Evolutionary conservation across 2,113 vertebrate genomes (phyloP).

Genomic region (Callipepla squamata): DNA sequence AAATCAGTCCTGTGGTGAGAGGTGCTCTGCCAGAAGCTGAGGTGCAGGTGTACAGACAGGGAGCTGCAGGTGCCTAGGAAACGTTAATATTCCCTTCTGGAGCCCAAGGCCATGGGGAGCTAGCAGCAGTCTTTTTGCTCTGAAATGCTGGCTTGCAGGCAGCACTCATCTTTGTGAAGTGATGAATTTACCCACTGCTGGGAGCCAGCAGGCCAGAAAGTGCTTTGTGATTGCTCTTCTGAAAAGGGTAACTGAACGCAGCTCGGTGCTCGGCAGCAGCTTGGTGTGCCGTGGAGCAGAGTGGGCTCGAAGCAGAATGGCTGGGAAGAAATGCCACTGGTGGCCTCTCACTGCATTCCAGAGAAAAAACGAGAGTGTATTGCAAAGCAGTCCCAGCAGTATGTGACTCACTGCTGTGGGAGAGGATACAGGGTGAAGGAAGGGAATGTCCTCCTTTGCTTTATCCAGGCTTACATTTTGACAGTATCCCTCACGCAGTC

Average conservation of each 20-base stretch:
- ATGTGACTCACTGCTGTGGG: neutral
- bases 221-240: constrained; percentile 5
- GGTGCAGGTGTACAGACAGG: constrained; percentile 41
- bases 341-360: neutral
- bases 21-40: neutral
- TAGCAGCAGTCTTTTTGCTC: neutral
- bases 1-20: neutral
- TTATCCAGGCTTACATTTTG: neutral
- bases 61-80: constrained; percentile 42
- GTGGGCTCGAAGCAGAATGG: neutral
- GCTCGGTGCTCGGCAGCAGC: neutral
- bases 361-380: neutral
- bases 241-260: neutral
- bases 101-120: neutral
- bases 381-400: neutral
- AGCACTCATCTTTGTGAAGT: neutral
- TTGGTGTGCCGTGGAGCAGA: neutral
- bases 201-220: constrained; percentile 17
- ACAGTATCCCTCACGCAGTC: neutral
- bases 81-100: neutral
- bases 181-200: constrained; percentile 39
- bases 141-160: neutral
- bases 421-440: neutral
- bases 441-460: neutral
- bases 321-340: neutral